phyloP scores from a whole-genome alignment of 2,888 invertebrate species.

The Dryadula phaetusa region DNA sequence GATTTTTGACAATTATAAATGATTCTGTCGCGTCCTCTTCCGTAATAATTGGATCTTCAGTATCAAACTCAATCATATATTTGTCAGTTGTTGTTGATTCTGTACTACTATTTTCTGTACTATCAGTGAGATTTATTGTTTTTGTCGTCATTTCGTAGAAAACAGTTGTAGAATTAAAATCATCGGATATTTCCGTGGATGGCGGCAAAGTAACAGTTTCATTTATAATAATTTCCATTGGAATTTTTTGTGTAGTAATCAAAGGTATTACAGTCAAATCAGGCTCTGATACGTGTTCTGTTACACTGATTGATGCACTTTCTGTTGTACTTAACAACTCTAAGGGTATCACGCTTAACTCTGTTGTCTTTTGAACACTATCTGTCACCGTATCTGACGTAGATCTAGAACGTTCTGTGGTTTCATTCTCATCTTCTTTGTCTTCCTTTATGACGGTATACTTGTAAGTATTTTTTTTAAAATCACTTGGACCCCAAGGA shows the following conservation, averaged over 20 bases:
- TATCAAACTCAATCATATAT: conserved; percentile 25
- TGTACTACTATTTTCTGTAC: conserved; percentile 40
- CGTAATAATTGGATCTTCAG: conserved; percentile 33
- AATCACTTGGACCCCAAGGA: conserved; percentile 62
- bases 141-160: conserved; percentile 49
- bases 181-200: conserved; percentile 58
- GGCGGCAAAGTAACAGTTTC: conserved; percentile 64
- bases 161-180: conserved; percentile 51
- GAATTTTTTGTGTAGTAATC: conserved; percentile 59
- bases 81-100: conserved; percentile 44
- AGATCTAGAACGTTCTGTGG: conserved; percentile 32
- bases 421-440: conserved; percentile 43
- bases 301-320: conserved; percentile 58
- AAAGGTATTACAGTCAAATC: conserved; percentile 76
- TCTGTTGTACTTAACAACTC: conserved; percentile 75
- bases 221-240: conserved; percentile 58
- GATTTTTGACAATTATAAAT: conserved; percentile 18
- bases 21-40: conserved; percentile 23
- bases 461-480: conserved; percentile 67
- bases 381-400: conserved; percentile 40
- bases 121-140: conserved; percentile 33
- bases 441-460: conserved; percentile 65
- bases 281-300: conserved; percentile 67
- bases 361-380: conserved; percentile 52
- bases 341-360: conserved; percentile 72